Conservation (phyloP, 2,113 vertebrate species). For the Danio rerio region DNA sequence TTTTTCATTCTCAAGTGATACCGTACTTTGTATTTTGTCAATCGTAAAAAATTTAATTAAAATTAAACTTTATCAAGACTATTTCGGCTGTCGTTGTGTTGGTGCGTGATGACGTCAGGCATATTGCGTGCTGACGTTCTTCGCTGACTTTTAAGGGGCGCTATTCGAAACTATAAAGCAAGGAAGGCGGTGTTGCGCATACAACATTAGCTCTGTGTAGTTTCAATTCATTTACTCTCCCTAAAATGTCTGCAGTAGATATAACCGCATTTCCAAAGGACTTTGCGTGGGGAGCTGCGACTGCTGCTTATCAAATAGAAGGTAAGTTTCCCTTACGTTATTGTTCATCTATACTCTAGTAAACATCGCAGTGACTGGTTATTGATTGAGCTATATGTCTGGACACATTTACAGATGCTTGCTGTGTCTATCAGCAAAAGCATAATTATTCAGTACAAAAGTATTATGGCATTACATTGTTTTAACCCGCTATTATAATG, state of each 20-base stretch:
- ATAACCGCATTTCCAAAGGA: conserved; percentile 77
- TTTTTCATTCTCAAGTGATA: neutral
- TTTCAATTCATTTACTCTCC: neutral
- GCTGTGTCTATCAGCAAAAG: too few species aligned
- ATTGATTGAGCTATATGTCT: too few species aligned
- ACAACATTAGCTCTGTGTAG: neutral
- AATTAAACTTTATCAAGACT: neutral
- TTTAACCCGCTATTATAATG: too few species aligned
- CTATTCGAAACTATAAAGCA: neutral
- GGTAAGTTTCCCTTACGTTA: conserved; percentile 66
- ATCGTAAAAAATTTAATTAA: neutral
- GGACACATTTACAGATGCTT: too few species aligned
- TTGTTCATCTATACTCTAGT: neutral
- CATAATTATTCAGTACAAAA: too few species aligned
- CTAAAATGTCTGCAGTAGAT: neutral
- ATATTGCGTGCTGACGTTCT: conserved; percentile 6
- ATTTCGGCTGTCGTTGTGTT: neutral
- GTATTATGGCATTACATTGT: too few species aligned
- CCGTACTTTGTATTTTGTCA: neutral
- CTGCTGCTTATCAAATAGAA: conserved; percentile 86
- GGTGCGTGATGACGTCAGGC: conserved; percentile 38
- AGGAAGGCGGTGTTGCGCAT: too few species aligned
- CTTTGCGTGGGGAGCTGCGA: conserved; percentile 85
- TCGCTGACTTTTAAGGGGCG: neutral
- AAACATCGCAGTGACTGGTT: neutral